Base-by-base conservation (phyloP, 2,888 invertebrate genomes). In the Hemicrepidius hirtus region DNA sequence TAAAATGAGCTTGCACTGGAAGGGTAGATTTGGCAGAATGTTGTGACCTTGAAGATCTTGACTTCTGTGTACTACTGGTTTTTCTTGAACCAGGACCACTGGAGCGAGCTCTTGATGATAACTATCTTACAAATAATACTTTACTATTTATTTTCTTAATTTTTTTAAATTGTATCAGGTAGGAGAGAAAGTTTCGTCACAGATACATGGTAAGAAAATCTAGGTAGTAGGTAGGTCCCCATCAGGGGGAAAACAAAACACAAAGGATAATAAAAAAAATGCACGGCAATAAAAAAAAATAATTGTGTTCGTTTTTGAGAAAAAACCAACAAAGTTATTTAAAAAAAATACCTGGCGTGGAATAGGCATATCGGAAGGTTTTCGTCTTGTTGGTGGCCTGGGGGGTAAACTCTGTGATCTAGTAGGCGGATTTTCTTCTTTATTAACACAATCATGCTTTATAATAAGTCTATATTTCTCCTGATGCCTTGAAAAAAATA, bases 331-430 rank as follows among this genome's bases (percentile, higher is more conserved):
- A 3, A 24, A 24, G 24, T 2, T 24, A 24, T n/a, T n/a, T n/a
- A 24, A 24, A 3, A 24, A 24, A 24, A 3, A 5, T 5, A 24
- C 57, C 21, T 53, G 41, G 2, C 21, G 7, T 10, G 44, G 20
- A 50, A 32, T 40, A 10, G 76, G 76, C 68, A 73, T 76, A 65
- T 74, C 75, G 3, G 49, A 20, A 5, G 64, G 60, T 63, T 75
- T 74, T 68, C 79, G 73, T 68, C 78, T 73, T 0, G 78, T 79
- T 9, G 49, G 71, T 37, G 79, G 77, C 37, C 77, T 71, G 3
- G 71, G 13, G 13, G 77, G 73, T 44, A 77, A 67, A 68, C 77
- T 77, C 5, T 65, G 60, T 9, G 75, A 69, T 18, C 75, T 35
- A 18, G 16, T 35, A 16, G 55, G 28, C 7, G 13, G n/a, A 10